Evolutionary conservation across 2,113 vertebrate species (phyloP).

Genomic region (Lipophrys pholis): DNA sequence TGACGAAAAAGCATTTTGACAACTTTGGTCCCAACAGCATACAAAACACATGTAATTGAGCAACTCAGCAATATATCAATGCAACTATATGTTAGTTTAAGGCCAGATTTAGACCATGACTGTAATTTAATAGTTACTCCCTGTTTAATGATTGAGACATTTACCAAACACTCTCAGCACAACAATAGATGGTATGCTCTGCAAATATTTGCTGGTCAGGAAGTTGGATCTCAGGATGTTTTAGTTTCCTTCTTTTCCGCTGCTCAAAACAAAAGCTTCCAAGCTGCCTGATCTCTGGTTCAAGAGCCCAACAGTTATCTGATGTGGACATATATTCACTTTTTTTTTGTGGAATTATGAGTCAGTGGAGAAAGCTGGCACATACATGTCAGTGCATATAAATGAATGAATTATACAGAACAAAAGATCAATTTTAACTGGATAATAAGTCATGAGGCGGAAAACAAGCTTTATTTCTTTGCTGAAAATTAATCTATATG

Average conservation of each 20-base stretch:
- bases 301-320: constrained; percentile 10
- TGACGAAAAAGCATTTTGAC: constrained; percentile 8
- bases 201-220: constrained; percentile 75
- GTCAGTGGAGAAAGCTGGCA: neutral
- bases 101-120: too few species aligned
- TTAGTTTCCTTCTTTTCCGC: constrained; percentile 82
- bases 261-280: constrained; percentile 78
- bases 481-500: neutral
- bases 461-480: neutral
- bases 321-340: neutral
- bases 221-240: constrained; percentile 84
- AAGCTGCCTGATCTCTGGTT: constrained; percentile 46
- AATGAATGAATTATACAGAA: neutral
- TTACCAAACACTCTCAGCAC: constrained; percentile 21
- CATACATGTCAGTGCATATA: too few species aligned
- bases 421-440: neutral
- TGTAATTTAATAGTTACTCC: constrained; percentile 4
- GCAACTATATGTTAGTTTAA: too few species aligned
- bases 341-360: neutral
- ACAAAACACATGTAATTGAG: too few species aligned
- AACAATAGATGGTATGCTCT: constrained; percentile 48
- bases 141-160: constrained; percentile 23
- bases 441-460: neutral
- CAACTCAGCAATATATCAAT: too few species aligned
- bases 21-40: neutral